Evolutionary conservation across 2,113 vertebrate genomes (phyloP).

Genomic region (Nyctibius bracteatus): DNA sequence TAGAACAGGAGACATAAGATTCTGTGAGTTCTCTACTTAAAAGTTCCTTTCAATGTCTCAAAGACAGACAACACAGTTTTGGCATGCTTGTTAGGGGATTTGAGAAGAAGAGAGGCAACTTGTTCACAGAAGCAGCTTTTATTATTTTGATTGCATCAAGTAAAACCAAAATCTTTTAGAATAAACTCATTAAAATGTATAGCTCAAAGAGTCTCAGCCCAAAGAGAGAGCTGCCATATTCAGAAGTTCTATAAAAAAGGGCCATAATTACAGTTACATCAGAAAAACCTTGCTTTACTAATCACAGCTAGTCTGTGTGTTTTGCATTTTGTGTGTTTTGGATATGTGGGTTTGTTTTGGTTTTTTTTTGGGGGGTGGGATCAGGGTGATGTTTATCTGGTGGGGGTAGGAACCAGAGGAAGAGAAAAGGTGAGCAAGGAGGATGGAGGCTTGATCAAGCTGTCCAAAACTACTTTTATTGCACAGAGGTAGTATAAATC

Average conservation of each 20-base stretch:
- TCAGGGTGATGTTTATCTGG: neutral
- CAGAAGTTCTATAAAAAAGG: neutral
- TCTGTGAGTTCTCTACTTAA: neutral
- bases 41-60: neutral
- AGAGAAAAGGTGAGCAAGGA: neutral
- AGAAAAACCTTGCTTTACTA: neutral
- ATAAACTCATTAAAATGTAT: neutral
- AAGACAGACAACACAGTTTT: neutral
- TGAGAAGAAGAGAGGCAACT: neutral
- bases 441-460: neutral
- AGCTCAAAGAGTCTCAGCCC: neutral
- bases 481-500: neutral
- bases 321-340: neutral
- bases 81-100: neutral
- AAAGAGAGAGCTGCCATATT: neutral
- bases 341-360: too few relatives aligned
- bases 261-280: neutral
- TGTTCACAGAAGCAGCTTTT: neutral
- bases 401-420: neutral
- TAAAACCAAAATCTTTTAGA: neutral
- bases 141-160: neutral
- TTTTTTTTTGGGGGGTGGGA: rapidly evolving
- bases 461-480: neutral
- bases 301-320: neutral
- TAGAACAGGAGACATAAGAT: neutral